Percentiles rank a stretch among this genome's conserved stretches.
These are phyloP conservation scores for Drosophila nigritarsus DNA, from an alignment of 2,888 invertebrate genomes.

Conservation along the genomic window DNA sequence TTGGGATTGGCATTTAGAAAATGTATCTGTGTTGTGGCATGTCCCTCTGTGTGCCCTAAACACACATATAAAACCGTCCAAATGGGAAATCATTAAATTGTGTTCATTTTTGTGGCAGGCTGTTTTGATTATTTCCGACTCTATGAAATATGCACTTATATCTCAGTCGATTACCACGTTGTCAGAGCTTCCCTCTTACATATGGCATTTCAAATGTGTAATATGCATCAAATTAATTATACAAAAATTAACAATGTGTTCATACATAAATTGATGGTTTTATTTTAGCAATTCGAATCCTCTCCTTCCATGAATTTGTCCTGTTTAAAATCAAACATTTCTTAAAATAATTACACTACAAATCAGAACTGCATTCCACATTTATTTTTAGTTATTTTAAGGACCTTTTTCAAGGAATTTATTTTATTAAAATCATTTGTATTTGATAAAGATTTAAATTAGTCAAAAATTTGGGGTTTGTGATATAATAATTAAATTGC, in stretches of 20 bases:
- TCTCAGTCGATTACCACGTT: not conserved
- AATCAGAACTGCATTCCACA: too few relatives aligned
- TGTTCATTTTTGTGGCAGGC: not conserved
- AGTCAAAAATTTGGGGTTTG: too few relatives aligned
- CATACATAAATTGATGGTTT: too few relatives aligned
- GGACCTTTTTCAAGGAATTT: too few relatives aligned
- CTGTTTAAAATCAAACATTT: not conserved
- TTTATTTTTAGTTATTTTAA: too few relatives aligned
- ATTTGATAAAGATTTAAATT: too few relatives aligned
- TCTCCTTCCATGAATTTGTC: too few relatives aligned
- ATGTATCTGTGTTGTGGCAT: not conserved
- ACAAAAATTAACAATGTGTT: too few relatives aligned
- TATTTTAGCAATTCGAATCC: too few relatives aligned
- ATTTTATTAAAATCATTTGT: too few relatives aligned
- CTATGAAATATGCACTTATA: not conserved
- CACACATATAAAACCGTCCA: not conserved
- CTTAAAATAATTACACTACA: not conserved
- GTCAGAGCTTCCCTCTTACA: not conserved
- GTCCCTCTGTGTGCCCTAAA: not conserved
- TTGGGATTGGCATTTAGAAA: slow-evolving; percentile 1
- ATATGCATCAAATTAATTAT: too few relatives aligned
- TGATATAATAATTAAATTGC: not conserved
- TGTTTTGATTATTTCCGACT: not conserved
- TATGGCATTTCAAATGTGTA: too few relatives aligned
- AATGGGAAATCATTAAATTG: not conserved